These are phyloP conservation scores for Rhinichthys osculus DNA, from an alignment of 2,797 vertebrate species.

Conservation along the genomic window DNA sequence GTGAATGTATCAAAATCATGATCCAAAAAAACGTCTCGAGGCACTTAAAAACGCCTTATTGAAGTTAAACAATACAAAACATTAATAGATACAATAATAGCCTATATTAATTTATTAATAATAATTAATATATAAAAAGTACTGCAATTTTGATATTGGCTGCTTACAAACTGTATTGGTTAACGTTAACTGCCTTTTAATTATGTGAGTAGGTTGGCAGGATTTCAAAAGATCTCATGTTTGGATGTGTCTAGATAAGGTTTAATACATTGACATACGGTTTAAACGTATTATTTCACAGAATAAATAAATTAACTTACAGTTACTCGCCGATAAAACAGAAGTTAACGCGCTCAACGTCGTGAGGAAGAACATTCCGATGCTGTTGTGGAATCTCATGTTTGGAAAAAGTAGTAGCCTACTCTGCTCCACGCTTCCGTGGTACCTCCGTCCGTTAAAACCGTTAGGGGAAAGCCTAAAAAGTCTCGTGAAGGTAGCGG, in stretches of 20 bases:
- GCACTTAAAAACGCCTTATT: too few species aligned
- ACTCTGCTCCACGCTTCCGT: slow-evolving; percentile 28
- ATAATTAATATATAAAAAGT: background rate
- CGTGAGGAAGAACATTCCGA: slow-evolving; percentile 40
- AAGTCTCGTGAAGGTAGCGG: slow-evolving; percentile 16
- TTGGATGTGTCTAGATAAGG: background rate
- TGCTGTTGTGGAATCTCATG: slow-evolving; percentile 40
- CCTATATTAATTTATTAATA: background rate
- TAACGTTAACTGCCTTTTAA: background rate
- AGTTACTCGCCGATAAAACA: slow-evolving; percentile 56
- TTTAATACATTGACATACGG: background rate
- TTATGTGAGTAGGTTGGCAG: background rate
- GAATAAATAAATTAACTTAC: slow-evolving; percentile 49
- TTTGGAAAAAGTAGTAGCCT: slow-evolving; percentile 31
- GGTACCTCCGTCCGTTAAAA: slow-evolving; percentile 38
- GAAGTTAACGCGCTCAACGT: slow-evolving; percentile 45
- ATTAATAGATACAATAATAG: background rate
- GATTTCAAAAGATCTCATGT: background rate
- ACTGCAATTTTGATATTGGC: background rate
- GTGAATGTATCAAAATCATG: background rate
- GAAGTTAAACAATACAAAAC: too few species aligned
- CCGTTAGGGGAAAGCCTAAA: background rate
- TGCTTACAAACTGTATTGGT: background rate
- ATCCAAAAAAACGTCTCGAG: background rate
- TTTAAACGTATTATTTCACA: background rate